Percentiles rank a stretch among this genome's conserved stretches.
Conservation (phyloP, 2,888 invertebrate species). For the Globia sparganii region DNA sequence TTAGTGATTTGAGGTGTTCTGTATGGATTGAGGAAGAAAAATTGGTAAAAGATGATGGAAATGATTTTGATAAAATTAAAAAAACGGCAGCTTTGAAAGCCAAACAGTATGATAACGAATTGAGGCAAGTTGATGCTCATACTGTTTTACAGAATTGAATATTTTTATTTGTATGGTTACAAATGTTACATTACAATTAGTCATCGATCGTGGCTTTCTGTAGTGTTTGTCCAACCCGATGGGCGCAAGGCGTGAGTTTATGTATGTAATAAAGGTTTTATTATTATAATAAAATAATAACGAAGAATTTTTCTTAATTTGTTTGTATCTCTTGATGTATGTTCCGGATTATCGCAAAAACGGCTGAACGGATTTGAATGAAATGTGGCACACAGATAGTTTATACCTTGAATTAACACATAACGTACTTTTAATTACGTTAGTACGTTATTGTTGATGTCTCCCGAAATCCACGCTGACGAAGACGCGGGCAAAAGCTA, state of each 20-base stretch:
- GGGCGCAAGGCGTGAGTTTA: too few species aligned
- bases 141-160: too few species aligned
- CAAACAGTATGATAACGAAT: not conserved
- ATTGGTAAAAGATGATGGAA: not conserved
- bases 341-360: not conserved
- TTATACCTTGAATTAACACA: not conserved
- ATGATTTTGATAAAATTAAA: not conserved
- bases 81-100: not conserved
- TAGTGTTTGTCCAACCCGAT: not conserved
- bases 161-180: not conserved
- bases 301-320: not conserved
- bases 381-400: not conserved
- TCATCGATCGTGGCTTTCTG: not conserved
- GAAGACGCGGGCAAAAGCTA: not conserved
- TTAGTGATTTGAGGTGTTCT: slow-evolving; percentile 46
- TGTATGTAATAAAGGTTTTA: not conserved
- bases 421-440: not conserved
- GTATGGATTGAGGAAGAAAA: slow-evolving; percentile 12
- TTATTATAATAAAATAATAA: not conserved
- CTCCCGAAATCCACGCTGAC: not conserved
- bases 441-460: not conserved
- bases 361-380: too few species aligned
- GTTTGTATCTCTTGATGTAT: not conserved
- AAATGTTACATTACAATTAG: too few species aligned
- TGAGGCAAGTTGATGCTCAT: not conserved